Evolutionary conservation across 2,888 invertebrate species (phyloP), one percentile per base, ranked within the genome.

Genomic region (Kryphioiulus occultus): DNA sequence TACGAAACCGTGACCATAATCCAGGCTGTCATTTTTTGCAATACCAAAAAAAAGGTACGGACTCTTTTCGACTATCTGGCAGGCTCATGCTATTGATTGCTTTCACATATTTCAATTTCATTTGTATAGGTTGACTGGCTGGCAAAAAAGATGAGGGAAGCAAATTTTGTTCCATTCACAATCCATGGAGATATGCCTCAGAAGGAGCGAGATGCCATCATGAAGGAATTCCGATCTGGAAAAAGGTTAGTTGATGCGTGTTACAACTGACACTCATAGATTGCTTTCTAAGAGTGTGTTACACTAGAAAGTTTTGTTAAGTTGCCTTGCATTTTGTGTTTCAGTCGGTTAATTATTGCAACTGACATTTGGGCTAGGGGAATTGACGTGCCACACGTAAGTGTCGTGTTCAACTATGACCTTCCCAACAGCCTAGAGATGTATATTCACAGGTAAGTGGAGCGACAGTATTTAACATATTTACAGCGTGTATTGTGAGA

Each of bases 311-410:
- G 35, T 35, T 2, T 44, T 9, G 10, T 44, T 4, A 44, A 44
- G 10, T 1, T 44, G 9, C 10, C 10, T 10, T 44, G 9, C 3
- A 9, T 44, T 42, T 39, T 68, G 22, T 26, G 9, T 68, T 84
- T 84, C 89, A 93, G 93, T 87, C 92, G 94, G 53, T 99, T 99
- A 0, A 94, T 99, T 19, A 99, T 99, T 90, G 98, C 99, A 78
- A 99, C 99, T 15, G 99, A 99, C 92, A 98, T 99, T 32, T 99
- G 99, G 99, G 99, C 99, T 0, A 94, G 99, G 92, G 99, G 99
- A 90, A 97, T 99, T 90, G 99, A 99, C 91, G 99, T 99, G 0
- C 99, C 99, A 91, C 99, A 99, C 93, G 99, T 99, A 0, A 99
- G 99, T 0, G 94, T 99, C 90, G 99, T 99, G 88, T 99, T 99